Evolutionary conservation across 2,797 vertebrate species (phyloP).

Genomic region (Tragelaphus eurycerus): DNA sequence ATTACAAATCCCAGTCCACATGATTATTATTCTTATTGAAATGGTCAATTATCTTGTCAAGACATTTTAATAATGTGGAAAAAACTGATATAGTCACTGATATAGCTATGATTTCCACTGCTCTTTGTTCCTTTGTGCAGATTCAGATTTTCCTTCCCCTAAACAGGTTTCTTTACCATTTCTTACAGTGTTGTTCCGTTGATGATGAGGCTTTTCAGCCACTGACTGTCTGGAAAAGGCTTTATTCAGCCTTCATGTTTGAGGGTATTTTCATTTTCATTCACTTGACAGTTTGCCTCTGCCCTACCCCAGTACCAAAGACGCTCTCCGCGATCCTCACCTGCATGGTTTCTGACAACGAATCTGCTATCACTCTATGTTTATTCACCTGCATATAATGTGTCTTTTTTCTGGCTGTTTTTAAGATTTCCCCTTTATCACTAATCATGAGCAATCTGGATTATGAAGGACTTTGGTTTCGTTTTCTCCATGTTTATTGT

Average conservation of each 20-base stretch:
- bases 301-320: not conserved
- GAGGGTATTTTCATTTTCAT: not conserved
- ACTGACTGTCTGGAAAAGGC: not conserved
- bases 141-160: not conserved
- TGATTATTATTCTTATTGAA: not conserved
- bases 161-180: not conserved
- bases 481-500: not conserved
- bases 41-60: not conserved
- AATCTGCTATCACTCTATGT: rapidly evolving
- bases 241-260: not conserved
- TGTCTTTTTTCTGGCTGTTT: not conserved
- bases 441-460: not conserved
- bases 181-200: not conserved
- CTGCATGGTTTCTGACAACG: not conserved
- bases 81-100: not conserved
- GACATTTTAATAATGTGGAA: not conserved
- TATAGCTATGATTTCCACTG: rapidly evolving
- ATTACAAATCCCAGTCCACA: not conserved
- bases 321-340: not conserved
- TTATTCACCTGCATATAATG: not conserved
- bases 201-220: not conserved
- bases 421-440: not conserved
- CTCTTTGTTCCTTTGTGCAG: not conserved
- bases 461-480: not conserved
- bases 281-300: rapidly evolving